Evolutionary conservation across 2,888 invertebrate species (phyloP), one percentile per base, ranked within the genome.

Genomic region (Heliothis peltigera): DNA sequence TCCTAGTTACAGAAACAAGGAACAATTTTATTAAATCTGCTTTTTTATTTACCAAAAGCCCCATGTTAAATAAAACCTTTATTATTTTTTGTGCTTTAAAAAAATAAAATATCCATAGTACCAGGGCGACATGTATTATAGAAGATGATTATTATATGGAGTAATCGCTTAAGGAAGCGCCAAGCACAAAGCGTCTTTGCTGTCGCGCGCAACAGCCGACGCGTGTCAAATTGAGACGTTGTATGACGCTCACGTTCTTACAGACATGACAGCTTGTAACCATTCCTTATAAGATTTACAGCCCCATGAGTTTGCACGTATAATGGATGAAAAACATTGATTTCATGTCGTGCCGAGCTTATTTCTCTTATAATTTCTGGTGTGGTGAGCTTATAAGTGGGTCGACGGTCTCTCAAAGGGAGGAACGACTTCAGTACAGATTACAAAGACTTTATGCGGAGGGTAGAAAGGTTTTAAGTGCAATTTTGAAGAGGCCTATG

Each of bases 211-310:
- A 28, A 64, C 72, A 77, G 57, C 28, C 60, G 65, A 54, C 57
- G 56, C 43, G 58, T 55, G 44, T 52, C 58, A 65, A 74, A 74
- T 58, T 61, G 77, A 77, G 67, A 61, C 58, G 61, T 55, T 77
- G 48, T 73, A 61, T 77, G 61, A 58, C 35, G 66, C 57, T 58
- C 66, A 66, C 77, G 52, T 66, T 64, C 48, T 42, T 12, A 10
- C n/a, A 19, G 47, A 52, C 57, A 28, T 61, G 32, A 28, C 47
- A 70, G 18, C 47, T 52, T 55, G 58, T 60, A 75, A 61, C 28
- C 32, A 76, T 56, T 62, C 22, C 32, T 17, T 56, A 39, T 57
- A 52, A 56, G 63, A 62, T 75, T 75, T 75, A 56, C 62, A 47
- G 21, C 35, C 42, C 43, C 62, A 70, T 61, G 76, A 75, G 55